Percentiles rank a stretch among this genome's conserved stretches.
Conservation (phyloP, 35 echinoderm and acorn worm genomes). For the Hemicentrotus pulcherrimus region DNA sequence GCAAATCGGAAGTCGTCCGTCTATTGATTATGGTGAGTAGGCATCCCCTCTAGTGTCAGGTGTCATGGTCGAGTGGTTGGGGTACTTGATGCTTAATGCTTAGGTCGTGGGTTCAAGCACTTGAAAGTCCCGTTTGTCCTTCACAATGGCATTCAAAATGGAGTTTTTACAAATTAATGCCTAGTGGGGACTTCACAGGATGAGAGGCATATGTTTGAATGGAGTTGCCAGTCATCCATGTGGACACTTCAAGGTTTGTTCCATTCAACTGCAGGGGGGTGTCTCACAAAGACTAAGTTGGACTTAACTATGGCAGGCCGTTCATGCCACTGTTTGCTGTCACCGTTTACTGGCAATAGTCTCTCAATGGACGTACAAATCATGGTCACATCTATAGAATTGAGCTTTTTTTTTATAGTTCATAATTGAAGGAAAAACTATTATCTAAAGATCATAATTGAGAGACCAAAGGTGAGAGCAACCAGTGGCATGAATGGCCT, state of each 20-base stretch:
- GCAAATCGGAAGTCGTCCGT: slow-evolving; percentile 93
- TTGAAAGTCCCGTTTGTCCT: background rate
- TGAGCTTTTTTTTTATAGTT: no score
- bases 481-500: no score
- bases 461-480: no score
- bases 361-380: no score
- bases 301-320: background rate
- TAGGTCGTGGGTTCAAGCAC: slow-evolving; percentile 7
- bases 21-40: slow-evolving; percentile 87
- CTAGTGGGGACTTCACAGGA: background rate
- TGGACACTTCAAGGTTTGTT: background rate
- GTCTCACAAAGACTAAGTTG: no score
- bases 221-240: background rate
- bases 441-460: no score
- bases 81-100: background rate
- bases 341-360: no score
- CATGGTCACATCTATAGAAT: no score
- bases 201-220: background rate
- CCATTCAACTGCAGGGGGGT: no score
- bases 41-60: background rate
- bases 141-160: background rate
- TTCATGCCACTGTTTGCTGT: no score
- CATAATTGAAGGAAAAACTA: no score
- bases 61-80: background rate
- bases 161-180: background rate